These are phyloP conservation scores for Nomada fucata DNA, from an alignment of 2,888 invertebrate species.

Conservation along the genomic window DNA sequence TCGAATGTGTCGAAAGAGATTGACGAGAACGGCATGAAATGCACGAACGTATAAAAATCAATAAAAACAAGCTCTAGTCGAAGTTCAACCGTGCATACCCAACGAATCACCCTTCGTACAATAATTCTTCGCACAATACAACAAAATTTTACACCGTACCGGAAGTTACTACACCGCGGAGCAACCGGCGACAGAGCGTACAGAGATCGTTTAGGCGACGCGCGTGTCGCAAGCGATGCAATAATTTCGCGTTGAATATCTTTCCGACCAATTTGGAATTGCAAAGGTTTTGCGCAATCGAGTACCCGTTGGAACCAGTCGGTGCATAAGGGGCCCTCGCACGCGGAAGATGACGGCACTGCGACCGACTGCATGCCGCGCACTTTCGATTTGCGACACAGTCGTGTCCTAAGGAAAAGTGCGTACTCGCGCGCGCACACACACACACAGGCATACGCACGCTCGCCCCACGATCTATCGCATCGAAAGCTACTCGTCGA, in stretches of 20 bases:
- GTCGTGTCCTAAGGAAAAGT: slow-evolving; percentile 26
- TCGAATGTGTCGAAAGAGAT: background rate
- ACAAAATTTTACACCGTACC: background rate
- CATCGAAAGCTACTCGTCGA: slow-evolving; percentile 45
- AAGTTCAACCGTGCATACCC: no score
- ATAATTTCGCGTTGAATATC: slow-evolving; percentile 18
- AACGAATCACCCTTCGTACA: no score
- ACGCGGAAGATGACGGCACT: slow-evolving; percentile 61
- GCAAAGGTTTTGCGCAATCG: slow-evolving; percentile 41
- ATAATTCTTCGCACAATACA: background rate
- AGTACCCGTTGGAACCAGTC: background rate
- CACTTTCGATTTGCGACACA: slow-evolving; percentile 68
- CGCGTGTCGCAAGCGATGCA: slow-evolving; percentile 26
- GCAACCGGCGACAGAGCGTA: background rate
- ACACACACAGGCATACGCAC: background rate
- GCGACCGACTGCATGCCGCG: slow-evolving; percentile 19
- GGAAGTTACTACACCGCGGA: background rate
- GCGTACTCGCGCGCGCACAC: background rate
- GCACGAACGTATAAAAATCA: background rate
- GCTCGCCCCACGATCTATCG: background rate
- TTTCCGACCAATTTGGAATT: slow-evolving; percentile 42
- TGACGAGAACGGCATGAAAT: background rate
- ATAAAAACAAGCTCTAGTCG: background rate
- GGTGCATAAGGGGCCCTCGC: slow-evolving; percentile 21
- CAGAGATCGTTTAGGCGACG: background rate